Percentiles rank a stretch among this genome's conserved stretches.
phyloP scores from a whole-genome alignment of 2,797 vertebrate species.

The Poecilia gillii region DNA sequence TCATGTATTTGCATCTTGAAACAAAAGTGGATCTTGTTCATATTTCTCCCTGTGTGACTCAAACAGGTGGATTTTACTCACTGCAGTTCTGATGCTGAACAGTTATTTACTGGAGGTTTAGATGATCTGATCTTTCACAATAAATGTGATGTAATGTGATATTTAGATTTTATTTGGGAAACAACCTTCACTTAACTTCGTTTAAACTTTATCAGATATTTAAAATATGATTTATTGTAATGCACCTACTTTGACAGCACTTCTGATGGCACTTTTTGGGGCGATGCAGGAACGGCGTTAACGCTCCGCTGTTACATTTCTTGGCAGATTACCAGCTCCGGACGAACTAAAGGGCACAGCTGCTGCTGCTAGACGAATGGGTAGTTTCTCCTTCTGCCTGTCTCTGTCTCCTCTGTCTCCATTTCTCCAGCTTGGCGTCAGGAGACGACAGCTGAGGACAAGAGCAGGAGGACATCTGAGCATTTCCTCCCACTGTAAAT shows the following conservation, averaged over 20 bases:
- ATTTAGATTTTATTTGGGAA: conserved; percentile 3
- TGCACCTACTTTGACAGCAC: conserved; percentile 32
- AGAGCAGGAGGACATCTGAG: conserved; percentile 36
- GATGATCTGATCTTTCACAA: background rate
- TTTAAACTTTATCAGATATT: background rate
- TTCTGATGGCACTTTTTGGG: conserved; percentile 44
- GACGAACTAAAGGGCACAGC: conserved; percentile 85
- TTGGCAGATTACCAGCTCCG: conserved; percentile 93
- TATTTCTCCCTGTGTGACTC: background rate
- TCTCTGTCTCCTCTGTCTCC: conserved; percentile 44
- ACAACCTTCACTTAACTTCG: conserved; percentile 2
- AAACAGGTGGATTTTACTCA: background rate
- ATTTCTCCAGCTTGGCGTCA: conserved; percentile 43
- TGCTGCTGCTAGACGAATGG: conserved; percentile 70
- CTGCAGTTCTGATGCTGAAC: background rate
- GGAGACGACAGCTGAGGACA: conserved; percentile 60
- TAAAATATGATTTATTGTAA: background rate
- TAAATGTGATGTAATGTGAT: background rate
- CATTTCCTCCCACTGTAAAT: conserved; percentile 9
- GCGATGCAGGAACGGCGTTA: conserved; percentile 56
- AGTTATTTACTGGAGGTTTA: background rate
- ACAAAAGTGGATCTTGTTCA: background rate
- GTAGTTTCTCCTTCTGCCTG: conserved; percentile 56
- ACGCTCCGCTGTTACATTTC: conserved; percentile 67
- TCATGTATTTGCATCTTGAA: background rate